Conservation (phyloP, 2,888 invertebrate species). For the Coecobrya sp. region DNA sequence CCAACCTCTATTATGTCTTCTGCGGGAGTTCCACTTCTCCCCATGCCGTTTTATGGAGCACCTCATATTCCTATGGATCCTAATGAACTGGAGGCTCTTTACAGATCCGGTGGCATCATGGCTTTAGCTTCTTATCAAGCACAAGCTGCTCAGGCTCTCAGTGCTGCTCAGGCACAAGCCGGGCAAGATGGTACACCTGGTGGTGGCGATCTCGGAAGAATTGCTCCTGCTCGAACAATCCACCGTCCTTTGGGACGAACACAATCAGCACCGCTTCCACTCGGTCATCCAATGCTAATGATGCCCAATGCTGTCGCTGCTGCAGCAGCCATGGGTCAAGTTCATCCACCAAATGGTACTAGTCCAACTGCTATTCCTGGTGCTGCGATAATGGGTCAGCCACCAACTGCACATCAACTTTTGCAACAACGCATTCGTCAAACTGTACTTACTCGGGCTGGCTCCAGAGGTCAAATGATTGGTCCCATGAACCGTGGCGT, state of each 20-base stretch:
- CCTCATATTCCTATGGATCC: slow-evolving; percentile 88
- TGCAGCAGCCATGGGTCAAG: slow-evolving; percentile 81
- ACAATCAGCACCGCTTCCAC: slow-evolving; percentile 96
- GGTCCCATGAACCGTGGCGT: slow-evolving; percentile 88
- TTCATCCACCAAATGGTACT: slow-evolving; percentile 87
- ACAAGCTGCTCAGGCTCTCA: slow-evolving; percentile 87
- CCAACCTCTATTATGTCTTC: slow-evolving; percentile 88
- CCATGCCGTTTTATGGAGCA: slow-evolving; percentile 91
- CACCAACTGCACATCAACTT: slow-evolving; percentile 85
- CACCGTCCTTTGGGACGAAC: slow-evolving; percentile 96
- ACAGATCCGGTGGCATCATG: slow-evolving; percentile 87
- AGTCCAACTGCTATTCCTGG: slow-evolving; percentile 83
- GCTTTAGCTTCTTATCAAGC: slow-evolving; percentile 84
- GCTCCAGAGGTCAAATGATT: slow-evolving; percentile 87
- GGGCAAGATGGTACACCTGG: slow-evolving; percentile 74
- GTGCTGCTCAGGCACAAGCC: slow-evolving; percentile 82
- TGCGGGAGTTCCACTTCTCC: slow-evolving; percentile 88
- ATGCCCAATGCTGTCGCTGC: slow-evolving; percentile 83
- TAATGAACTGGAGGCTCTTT: slow-evolving; percentile 87
- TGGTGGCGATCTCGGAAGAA: slow-evolving; percentile 73
- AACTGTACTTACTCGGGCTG: slow-evolving; percentile 92
- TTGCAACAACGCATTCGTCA: slow-evolving; percentile 93
- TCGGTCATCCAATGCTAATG: slow-evolving; percentile 95
- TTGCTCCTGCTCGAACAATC: slow-evolving; percentile 84
- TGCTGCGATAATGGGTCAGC: slow-evolving; percentile 87